A percentile compares a stretch with the other conserved stretches of the same genome.
Evolutionary conservation across 64 coral and sea anemone genomes (phyloP).

Genomic region (Catalaphyllia jardinei): DNA sequence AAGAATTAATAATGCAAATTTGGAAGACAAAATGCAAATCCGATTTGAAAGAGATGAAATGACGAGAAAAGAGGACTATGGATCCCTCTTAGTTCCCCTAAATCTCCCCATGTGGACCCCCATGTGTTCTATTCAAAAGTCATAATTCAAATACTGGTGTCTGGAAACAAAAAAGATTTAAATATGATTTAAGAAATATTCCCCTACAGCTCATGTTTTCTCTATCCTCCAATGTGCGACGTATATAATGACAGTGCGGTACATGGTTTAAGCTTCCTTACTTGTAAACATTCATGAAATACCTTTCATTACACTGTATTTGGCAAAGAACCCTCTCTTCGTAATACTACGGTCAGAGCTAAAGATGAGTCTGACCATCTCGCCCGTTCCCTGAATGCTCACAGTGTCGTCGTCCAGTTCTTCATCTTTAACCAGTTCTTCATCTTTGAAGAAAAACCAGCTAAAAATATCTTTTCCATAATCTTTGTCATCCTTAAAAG

Average conservation of each 20-base stretch:
- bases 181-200: too few relatives aligned
- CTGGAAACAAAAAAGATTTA: too few relatives aligned
- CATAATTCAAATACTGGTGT: too few relatives aligned
- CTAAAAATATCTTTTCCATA: neutral
- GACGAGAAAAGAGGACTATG: too few relatives aligned
- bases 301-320: conserved; percentile 1
- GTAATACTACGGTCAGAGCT: conserved; percentile 17
- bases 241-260: neutral
- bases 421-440: conserved; percentile 2
- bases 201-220: too few relatives aligned
- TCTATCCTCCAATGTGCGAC: neutral
- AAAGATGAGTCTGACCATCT: conserved; percentile 19
- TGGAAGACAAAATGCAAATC: too few relatives aligned
- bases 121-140: too few relatives aligned
- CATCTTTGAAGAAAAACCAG: conserved; percentile 3
- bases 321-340: conserved; percentile 30
- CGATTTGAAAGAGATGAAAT: too few relatives aligned
- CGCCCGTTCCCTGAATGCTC: conserved; percentile 19
- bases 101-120: too few relatives aligned
- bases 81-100: too few relatives aligned
- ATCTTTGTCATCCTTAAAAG: neutral
- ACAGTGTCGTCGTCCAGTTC: neutral
- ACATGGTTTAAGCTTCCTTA: neutral
- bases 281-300: neutral
- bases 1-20: too few relatives aligned